phyloP scores from a whole-genome alignment of 1,140 invertebrate genomes.

The Branchinecta lindahli region DNA sequence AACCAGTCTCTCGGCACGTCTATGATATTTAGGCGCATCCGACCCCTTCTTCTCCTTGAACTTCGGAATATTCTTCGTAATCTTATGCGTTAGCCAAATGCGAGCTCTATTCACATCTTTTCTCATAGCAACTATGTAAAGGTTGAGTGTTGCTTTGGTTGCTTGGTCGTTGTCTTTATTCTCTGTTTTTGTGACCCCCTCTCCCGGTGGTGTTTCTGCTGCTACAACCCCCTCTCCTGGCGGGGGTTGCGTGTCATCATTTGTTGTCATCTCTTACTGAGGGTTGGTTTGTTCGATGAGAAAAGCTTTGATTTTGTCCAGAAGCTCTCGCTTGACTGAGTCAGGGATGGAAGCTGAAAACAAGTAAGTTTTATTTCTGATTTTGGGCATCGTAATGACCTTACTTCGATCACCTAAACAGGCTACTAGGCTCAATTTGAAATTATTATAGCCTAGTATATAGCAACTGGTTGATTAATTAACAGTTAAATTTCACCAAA shows the following conservation, averaged over 20 bases:
- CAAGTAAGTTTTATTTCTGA: no score
- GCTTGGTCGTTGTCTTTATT: no score
- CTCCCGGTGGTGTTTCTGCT: no score
- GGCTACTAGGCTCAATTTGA: no score
- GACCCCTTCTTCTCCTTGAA: not conserved
- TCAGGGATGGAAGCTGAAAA: not conserved
- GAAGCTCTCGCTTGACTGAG: not conserved
- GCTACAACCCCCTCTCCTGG: no score
- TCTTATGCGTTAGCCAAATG: not conserved
- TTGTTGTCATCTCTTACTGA: not conserved
- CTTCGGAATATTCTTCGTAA: not conserved
- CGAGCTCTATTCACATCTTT: conserved; percentile 9
- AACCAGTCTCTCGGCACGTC: conserved; percentile 3
- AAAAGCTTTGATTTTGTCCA: conserved; percentile 1
- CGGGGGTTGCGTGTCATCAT: not conserved
- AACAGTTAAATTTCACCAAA: no score
- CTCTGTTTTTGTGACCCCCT: no score
- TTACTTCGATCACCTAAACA: no score
- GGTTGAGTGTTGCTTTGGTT: not conserved
- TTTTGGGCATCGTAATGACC: no score
- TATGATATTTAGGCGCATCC: not conserved
- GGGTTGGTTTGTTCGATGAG: not conserved
- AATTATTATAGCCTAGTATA: no score
- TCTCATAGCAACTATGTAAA: not conserved
- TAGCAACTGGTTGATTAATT: no score